These are phyloP conservation scores for Nasonia vitripennis DNA, from an alignment of 1,140 invertebrate genomes.

Conservation along the genomic window DNA sequence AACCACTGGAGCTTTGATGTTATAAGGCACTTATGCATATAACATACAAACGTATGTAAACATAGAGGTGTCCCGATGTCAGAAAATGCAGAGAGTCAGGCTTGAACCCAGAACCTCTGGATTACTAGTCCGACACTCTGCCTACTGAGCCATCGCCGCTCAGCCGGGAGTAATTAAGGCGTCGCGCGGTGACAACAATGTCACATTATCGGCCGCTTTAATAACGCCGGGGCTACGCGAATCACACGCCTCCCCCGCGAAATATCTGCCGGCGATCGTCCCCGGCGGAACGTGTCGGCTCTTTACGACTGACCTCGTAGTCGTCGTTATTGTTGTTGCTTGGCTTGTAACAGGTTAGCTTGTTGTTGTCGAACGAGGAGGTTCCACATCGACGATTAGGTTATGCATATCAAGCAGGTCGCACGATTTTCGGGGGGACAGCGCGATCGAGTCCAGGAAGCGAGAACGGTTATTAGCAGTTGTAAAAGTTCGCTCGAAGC, in stretches of 20 bases:
- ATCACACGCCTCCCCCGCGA: constrained; percentile 5
- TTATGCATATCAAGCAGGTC: not conserved
- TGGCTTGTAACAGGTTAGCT: not conserved
- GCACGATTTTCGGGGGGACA: not conserved
- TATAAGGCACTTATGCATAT: no score
- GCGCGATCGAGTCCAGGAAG: no score
- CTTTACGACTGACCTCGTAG: constrained; percentile 4
- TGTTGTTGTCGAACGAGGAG: not conserved
- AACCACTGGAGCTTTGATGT: no score
- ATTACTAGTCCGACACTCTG: no score
- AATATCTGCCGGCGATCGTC: constrained; percentile 17
- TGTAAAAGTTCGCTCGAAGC: no score
- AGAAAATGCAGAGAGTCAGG: no score
- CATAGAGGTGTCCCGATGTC: no score
- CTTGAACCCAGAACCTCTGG: no score
- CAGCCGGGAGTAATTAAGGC: constrained; percentile 28
- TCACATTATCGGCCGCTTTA: constrained; percentile 34
- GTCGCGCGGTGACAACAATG: constrained; percentile 40
- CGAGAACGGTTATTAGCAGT: no score
- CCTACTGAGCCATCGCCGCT: no score
- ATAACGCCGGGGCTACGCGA: constrained; percentile 35
- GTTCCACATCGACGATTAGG: not conserved
- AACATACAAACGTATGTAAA: no score
- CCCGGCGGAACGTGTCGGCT: not conserved
- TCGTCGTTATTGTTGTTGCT: not conserved